Evolutionary conservation across 2,888 invertebrate species (phyloP).

Genomic region (Scotopteryx bipunctaria): DNA sequence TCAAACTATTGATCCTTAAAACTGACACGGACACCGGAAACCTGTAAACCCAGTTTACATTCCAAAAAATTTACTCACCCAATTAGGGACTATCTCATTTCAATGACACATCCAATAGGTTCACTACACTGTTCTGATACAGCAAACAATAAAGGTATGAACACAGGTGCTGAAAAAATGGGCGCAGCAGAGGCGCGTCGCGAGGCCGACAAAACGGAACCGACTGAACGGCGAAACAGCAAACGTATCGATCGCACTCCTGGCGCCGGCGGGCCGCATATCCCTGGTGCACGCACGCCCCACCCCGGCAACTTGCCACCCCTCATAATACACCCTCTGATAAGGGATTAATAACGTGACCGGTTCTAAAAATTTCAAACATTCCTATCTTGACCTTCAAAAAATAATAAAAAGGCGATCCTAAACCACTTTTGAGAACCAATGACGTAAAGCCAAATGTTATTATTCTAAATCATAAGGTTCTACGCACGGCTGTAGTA

Average conservation of each 20-base stretch:
- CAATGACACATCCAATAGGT: constrained; percentile 56
- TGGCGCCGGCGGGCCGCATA: constrained; percentile 80
- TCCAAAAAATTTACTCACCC: constrained; percentile 56
- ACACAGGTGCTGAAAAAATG: constrained; percentile 49
- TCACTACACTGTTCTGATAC: constrained; percentile 54
- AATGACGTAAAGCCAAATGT: background rate
- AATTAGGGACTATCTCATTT: constrained; percentile 69
- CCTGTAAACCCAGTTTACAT: constrained; percentile 11
- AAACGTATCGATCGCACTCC: constrained; percentile 75
- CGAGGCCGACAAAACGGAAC: constrained; percentile 58
- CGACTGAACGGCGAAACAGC: constrained; percentile 60
- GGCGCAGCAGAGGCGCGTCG: constrained; percentile 62
- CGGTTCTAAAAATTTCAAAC: constrained; percentile 18
- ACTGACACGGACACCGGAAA: constrained; percentile 13
- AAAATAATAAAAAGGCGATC: constrained; percentile 9
- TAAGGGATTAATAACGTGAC: constrained; percentile 42
- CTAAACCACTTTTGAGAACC: background rate
- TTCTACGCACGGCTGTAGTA: no score
- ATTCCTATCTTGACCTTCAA: constrained; percentile 20
- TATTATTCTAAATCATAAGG: background rate
- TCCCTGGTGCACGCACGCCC: constrained; percentile 78
- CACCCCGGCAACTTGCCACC: constrained; percentile 62
- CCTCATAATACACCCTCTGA: constrained; percentile 54
- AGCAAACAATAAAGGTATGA: constrained; percentile 44
- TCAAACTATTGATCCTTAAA: constrained; percentile 60